These are phyloP conservation scores for Callipepla squamata DNA, from an alignment of 2,113 vertebrate species.

Conservation along the genomic window DNA sequence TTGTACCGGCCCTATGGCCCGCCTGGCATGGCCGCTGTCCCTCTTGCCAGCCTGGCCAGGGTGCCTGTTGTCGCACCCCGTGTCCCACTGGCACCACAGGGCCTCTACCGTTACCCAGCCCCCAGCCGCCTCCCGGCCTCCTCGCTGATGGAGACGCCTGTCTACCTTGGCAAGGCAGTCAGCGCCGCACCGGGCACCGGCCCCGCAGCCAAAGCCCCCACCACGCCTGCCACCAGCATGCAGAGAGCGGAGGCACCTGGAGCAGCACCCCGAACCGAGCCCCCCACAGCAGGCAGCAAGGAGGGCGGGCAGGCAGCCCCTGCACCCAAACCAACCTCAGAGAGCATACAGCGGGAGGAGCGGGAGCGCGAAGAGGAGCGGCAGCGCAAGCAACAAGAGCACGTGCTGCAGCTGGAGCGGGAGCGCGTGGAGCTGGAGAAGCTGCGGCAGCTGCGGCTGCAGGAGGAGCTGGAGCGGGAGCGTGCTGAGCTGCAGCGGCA, in stretches of 20 bases:
- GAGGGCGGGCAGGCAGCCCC: constrained; percentile 46
- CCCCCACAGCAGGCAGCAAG: constrained; percentile 36
- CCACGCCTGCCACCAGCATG: background rate
- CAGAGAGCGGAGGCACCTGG: constrained; percentile 55
- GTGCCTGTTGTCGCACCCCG: constrained; percentile 88
- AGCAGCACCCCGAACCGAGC: constrained; percentile 68
- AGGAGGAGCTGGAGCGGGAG: constrained; percentile 95
- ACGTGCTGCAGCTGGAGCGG: constrained; percentile 91
- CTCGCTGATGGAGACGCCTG: constrained; percentile 83
- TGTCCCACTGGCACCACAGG: constrained; percentile 84
- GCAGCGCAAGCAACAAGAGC: constrained; percentile 93
- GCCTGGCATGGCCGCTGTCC: constrained; percentile 86
- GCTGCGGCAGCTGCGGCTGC: constrained; percentile 90
- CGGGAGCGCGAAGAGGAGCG: constrained; percentile 89
- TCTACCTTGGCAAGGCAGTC: constrained; percentile 90
- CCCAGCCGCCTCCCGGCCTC: constrained; percentile 77
- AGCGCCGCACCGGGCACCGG: background rate
- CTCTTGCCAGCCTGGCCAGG: constrained; percentile 89
- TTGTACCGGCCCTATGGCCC: constrained; percentile 89
- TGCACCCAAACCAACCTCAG: background rate
- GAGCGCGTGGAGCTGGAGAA: constrained; percentile 96
- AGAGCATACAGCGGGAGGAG: constrained; percentile 78
- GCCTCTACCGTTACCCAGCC: constrained; percentile 85
- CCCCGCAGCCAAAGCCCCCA: background rate
- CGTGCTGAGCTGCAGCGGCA: constrained; percentile 93